Conservation (phyloP, 2,797 vertebrate genomes). For the Trichosurus vulpecula region DNA sequence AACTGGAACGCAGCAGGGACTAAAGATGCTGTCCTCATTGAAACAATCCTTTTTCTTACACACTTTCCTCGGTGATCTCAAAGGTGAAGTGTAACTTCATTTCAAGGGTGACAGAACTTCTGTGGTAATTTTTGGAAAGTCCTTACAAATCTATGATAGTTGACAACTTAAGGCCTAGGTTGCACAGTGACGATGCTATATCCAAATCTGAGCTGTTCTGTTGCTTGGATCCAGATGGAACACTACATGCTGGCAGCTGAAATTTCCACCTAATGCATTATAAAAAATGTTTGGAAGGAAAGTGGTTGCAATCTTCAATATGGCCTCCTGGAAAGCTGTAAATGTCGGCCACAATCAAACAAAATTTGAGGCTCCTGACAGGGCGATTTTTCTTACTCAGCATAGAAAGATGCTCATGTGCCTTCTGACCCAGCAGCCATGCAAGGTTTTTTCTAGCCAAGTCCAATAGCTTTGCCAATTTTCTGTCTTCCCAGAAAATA, state of each 20-base stretch:
- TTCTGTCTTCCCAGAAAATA: slow-evolving; percentile 29
- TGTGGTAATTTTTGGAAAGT: neutral
- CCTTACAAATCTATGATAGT: neutral
- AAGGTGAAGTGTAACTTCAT: neutral
- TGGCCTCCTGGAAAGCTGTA: neutral
- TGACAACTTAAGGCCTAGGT: neutral
- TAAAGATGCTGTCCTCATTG: neutral
- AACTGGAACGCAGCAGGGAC: neutral
- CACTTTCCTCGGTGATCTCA: neutral
- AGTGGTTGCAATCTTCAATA: neutral
- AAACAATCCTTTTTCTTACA: neutral
- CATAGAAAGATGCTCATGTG: neutral
- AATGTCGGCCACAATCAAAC: neutral
- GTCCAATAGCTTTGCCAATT: neutral
- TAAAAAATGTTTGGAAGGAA: slow-evolving; percentile 36
- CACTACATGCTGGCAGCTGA: neutral
- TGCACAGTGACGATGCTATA: neutral
- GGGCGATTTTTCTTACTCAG: neutral
- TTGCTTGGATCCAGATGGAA: neutral
- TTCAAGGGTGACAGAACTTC: neutral
- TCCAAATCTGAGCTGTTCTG: neutral
- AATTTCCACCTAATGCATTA: slow-evolving; percentile 10
- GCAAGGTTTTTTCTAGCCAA: neutral
- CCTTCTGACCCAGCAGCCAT: neutral
- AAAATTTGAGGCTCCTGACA: neutral